Evolutionary conservation across 2,888 invertebrate species (phyloP).

Genomic region (Phaedon cochleariae): DNA sequence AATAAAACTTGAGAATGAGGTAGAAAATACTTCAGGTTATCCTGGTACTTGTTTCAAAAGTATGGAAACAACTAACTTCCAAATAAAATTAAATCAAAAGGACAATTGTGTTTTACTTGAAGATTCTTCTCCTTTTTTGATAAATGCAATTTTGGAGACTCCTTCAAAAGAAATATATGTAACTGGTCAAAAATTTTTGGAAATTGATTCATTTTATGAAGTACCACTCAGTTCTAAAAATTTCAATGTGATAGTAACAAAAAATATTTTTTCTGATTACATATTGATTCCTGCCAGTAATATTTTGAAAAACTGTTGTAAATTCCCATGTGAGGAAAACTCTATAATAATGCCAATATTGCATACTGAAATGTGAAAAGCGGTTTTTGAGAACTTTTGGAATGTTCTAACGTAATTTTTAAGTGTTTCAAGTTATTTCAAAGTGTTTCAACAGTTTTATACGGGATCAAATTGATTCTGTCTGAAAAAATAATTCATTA

Average conservation of each 20-base stretch:
- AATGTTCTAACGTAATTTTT: too few species aligned
- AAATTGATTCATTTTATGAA: not conserved
- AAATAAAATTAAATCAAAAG: not conserved
- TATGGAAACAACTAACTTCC: not conserved
- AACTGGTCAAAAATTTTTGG: not conserved
- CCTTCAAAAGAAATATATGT: not conserved
- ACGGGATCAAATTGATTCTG: too few species aligned
- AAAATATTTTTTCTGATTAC: too few species aligned
- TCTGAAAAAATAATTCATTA: too few species aligned
- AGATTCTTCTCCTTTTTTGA: not conserved
- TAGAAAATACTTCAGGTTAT: not conserved
- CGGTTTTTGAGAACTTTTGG: too few species aligned
- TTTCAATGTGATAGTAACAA: too few species aligned
- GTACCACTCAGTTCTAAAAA: not conserved
- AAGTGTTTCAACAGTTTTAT: too few species aligned
- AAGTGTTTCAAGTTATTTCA: too few species aligned
- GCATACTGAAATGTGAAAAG: not conserved
- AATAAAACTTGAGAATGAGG: not conserved
- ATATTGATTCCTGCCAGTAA: too few species aligned
- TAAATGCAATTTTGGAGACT: not conserved
- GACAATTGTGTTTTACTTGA: not conserved
- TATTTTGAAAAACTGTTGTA: too few species aligned
- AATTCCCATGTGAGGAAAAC: not conserved
- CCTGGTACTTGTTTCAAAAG: not conserved
- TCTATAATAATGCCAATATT: not conserved